Percentiles rank a stretch among this genome's conserved stretches.
Evolutionary conservation across 2,888 invertebrate genomes (phyloP).

Genomic region (Scaptomyza reducta): DNA sequence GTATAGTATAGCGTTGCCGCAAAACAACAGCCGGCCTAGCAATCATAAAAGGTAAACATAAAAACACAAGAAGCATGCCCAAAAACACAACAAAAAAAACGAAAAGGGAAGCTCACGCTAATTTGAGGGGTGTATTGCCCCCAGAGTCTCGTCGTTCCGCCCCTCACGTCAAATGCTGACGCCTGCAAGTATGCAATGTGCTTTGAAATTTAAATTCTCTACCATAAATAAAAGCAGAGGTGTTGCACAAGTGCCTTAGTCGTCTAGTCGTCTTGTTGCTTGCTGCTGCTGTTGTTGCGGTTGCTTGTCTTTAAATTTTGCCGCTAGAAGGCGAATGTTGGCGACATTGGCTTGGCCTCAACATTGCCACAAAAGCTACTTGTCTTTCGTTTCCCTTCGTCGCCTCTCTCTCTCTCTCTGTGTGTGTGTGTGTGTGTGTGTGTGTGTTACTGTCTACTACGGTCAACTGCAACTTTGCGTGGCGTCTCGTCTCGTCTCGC

Average conservation of each 20-base stretch:
- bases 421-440: too few species aligned
- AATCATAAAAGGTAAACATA: constrained; percentile 70
- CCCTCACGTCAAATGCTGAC: constrained; percentile 27
- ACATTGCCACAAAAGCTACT: constrained; percentile 51
- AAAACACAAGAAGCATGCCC: constrained; percentile 20
- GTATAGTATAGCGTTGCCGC: constrained; percentile 42
- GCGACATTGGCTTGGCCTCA: constrained; percentile 40
- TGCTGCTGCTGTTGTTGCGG: constrained; percentile 1
- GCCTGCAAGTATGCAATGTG: constrained; percentile 63
- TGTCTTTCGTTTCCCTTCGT: constrained; percentile 7
- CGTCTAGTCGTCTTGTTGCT: constrained; percentile 1
- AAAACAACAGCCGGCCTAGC: constrained; percentile 55
- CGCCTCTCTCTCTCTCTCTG: too few species aligned
- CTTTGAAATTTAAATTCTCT: constrained; percentile 68
- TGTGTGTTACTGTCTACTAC: constrained; percentile 48
- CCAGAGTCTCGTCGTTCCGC: too few species aligned
- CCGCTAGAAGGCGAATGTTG: constrained; percentile 36
- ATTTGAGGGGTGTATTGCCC: constrained; percentile 49
- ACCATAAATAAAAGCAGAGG: constrained; percentile 66
- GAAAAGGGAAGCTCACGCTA: constrained; percentile 50
- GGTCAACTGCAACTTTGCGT: constrained; percentile 68
- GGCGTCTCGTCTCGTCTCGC: constrained; percentile 40
- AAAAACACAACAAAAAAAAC: background rate
- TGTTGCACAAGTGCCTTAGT: constrained; percentile 57
- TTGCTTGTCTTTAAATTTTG: constrained; percentile 39